Evolutionary conservation across 2,113 vertebrate genomes (phyloP), one percentile per base, ranked within the genome.

Genomic region (Amazona guildingii): DNA sequence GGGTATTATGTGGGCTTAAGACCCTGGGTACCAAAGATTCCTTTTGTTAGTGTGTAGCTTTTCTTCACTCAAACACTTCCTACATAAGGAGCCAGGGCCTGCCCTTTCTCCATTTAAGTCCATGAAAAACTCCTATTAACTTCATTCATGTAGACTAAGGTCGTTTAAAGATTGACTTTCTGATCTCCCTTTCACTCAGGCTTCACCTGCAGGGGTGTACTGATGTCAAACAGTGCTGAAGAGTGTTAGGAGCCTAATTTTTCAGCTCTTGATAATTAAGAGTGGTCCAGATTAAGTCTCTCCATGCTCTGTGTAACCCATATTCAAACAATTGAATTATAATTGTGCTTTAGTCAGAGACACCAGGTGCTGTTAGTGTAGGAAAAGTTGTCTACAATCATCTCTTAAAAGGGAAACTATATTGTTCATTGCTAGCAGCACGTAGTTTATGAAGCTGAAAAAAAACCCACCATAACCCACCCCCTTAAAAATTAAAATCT

Each of bases 1-100:
- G 97, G 97, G 97, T 98, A 97, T 97, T 95, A 98, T 97, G 93
- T 97, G 96, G 96, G 95, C 97, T 98, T 98, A 98, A 98, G 98
- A 98, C 96, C 96, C 95, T 35, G 97, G 96, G 96, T 97, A 98
- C 97, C 96, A 98, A 98, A 98, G 98, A 97, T 98, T 97, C 92
- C 97, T 98, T 98, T 98, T 98, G 98, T 98, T 95, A 95, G 96
- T 84, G 66, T 95, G 96, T 97, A 98, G 96, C 97, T 96, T 96
- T 98, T 96, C 96, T 98, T 70, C 63, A 55, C 90, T 95, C 95
- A 97, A 97, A 98, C 96, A 97, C 97, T 98, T 98, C 96, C 97
- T 98, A 95, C 96, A 66, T 74, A 73, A 96, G 97, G 94, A 96
- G 96, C 92, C 80, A 11, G 78, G 69, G 63, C 90, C 74, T 66